Evolutionary conservation across 2,888 invertebrate species (phyloP).

Genomic region (Drosophila setosimentum): DNA sequence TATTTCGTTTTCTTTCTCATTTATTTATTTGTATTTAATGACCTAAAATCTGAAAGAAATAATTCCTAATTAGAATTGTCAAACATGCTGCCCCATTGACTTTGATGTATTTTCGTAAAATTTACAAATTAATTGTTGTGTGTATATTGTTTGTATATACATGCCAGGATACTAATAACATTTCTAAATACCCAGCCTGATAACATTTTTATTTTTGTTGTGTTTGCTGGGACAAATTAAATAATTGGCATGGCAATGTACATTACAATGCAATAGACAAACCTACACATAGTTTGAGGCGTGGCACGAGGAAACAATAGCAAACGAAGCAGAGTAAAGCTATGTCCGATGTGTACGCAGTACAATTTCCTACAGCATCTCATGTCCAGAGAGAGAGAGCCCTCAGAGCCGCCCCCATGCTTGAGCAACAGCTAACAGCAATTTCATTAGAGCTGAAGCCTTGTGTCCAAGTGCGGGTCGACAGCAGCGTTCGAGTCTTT

Average conservation of each 20-base stretch:
- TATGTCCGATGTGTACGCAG: conserved; percentile 12
- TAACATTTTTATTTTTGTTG: conserved; percentile 30
- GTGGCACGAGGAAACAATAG: conserved; percentile 36
- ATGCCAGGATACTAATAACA: conserved; percentile 57
- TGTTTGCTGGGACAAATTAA: conserved; percentile 68
- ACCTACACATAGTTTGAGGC: conserved; percentile 38
- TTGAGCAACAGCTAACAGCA: conserved; percentile 55
- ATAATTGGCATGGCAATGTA: conserved; percentile 78
- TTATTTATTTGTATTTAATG: conserved; percentile 9
- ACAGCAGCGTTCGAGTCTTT: conserved; percentile 4
- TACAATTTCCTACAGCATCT: conserved; percentile 13
- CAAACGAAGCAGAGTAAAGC: conserved; percentile 25
- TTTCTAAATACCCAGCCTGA: conserved; percentile 41
- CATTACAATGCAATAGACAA: conserved; percentile 62
- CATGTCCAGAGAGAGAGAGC: conserved; percentile 1
- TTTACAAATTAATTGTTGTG: conserved; percentile 22
- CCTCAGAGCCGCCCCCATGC: conserved; percentile 24
- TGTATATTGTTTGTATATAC: conserved; percentile 17
- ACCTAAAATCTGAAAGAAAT: background rate
- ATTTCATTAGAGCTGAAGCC: conserved; percentile 69
- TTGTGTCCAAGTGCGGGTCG: conserved; percentile 36
- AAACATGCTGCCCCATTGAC: conserved; percentile 11
- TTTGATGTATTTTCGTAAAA: conserved; percentile 45
- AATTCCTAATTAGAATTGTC: conserved; percentile 28
- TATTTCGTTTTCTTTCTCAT: background rate